Conservation (phyloP, 2,888 invertebrate genomes). For the Noctua comes region DNA sequence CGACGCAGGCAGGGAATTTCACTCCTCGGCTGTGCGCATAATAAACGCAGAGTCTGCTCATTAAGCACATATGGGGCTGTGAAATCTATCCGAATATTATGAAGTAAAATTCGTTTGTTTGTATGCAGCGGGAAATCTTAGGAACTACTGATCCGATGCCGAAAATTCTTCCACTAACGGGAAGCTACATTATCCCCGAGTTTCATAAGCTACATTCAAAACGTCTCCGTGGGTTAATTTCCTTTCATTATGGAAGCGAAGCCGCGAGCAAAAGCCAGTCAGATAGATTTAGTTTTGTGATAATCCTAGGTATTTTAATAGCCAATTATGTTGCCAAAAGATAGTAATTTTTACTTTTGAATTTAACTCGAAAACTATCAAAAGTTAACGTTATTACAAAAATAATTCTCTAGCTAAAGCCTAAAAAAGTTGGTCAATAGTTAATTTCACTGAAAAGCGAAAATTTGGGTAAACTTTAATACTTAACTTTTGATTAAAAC, state of each 20-base stretch:
- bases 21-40: too few species aligned
- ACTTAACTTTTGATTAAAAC: neutral
- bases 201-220: neutral
- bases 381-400: neutral
- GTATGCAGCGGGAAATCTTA: too few species aligned
- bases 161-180: neutral
- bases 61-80: neutral
- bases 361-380: neutral
- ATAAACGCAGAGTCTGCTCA: neutral
- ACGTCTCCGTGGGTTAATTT: neutral
- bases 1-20: too few species aligned
- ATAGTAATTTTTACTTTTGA: neutral
- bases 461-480: neutral
- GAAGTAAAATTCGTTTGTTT: too few species aligned
- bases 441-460: neutral
- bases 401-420: neutral
- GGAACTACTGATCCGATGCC: neutral
- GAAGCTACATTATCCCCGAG: neutral
- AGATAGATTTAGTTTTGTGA: neutral
- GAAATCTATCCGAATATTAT: too few species aligned
- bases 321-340: neutral
- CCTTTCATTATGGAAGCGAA: neutral
- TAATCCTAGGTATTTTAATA: neutral
- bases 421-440: neutral
- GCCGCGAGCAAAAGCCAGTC: neutral